These are phyloP conservation scores for Laticauda laticaudata DNA, from an alignment of 2,113 vertebrate genomes.

Conservation along the genomic window DNA sequence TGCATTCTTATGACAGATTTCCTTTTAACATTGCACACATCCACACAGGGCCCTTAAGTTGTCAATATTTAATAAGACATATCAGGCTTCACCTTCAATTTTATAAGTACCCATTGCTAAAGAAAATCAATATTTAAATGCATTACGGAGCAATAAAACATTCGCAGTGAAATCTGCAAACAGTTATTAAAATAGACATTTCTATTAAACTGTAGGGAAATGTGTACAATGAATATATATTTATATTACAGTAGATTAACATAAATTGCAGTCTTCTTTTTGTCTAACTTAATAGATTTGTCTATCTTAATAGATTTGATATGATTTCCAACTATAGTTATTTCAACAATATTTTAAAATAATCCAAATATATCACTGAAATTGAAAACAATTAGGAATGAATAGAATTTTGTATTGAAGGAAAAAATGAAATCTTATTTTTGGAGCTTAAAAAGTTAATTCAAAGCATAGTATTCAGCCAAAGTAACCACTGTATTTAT, in stretches of 20 bases:
- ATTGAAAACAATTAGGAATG: not conserved
- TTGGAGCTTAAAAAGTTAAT: not conserved
- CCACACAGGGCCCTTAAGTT: constrained; percentile 17
- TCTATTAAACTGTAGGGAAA: constrained; percentile 13
- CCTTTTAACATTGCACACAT: constrained; percentile 11
- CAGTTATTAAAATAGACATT: not conserved
- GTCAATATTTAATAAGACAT: constrained; percentile 23
- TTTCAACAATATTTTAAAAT: not conserved
- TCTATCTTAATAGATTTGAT: not conserved
- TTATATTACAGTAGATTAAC: constrained; percentile 3
- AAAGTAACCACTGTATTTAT: too few species aligned
- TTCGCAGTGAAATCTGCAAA: constrained; percentile 5
- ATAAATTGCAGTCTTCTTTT: not conserved
- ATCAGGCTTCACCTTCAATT: constrained; percentile 32
- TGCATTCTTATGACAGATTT: not conserved
- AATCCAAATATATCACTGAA: not conserved
- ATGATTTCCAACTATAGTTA: not conserved
- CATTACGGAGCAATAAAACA: constrained; percentile 15
- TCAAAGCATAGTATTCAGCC: not conserved
- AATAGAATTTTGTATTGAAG: not conserved
- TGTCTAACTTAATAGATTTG: not conserved
- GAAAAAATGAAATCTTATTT: not conserved
- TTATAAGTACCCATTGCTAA: not conserved
- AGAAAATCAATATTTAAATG: constrained; percentile 21
- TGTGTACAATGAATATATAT: not conserved